A percentile compares a stretch with the other conserved stretches of the same genome.
Evolutionary conservation across 1,140 invertebrate species (phyloP).

Genomic region (Trypoxylus dichotomus): DNA sequence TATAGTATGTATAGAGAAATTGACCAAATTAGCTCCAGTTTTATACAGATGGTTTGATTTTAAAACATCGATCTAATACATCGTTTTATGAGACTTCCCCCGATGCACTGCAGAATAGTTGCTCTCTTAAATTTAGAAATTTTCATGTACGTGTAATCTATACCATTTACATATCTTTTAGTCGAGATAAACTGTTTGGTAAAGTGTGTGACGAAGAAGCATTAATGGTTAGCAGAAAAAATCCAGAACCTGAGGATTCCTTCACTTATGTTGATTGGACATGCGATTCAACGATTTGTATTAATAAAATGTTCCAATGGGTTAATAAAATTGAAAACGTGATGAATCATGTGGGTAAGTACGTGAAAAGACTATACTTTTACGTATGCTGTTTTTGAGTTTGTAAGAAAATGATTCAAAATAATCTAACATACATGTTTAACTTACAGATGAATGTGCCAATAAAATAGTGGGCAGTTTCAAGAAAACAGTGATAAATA

Average conservation of each 20-base stretch:
- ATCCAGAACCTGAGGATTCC: neutral
- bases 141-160: too few relatives aligned
- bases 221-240: neutral
- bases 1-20: too few relatives aligned
- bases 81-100: too few relatives aligned
- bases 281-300: neutral
- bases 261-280: neutral
- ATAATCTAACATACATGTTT: neutral
- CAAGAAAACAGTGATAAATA: constrained; percentile 6
- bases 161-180: neutral
- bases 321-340: neutral
- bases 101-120: too few relatives aligned
- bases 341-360: neutral
- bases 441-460: neutral
- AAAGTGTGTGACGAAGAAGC: neutral
- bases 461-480: neutral
- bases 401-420: neutral
- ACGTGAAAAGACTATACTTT: neutral
- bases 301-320: neutral
- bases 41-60: too few relatives aligned
- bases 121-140: too few relatives aligned
- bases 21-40: too few relatives aligned
- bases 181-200: neutral
- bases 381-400: neutral
- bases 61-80: too few relatives aligned